phyloP scores from a whole-genome alignment of 2,113 vertebrate species.

The Gyps fulvus region DNA sequence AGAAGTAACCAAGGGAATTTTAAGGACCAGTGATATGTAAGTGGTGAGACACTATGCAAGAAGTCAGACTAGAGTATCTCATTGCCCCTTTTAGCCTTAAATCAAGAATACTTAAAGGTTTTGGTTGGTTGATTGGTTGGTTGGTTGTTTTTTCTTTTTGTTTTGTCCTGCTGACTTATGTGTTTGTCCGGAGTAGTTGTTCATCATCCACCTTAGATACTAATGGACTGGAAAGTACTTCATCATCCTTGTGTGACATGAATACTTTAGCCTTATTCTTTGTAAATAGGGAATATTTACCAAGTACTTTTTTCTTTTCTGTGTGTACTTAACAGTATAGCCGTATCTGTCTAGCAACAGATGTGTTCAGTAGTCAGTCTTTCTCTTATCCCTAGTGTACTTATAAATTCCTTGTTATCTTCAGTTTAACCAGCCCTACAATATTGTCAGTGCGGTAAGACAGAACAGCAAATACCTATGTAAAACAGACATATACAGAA shows the following conservation, averaged over 20 bases:
- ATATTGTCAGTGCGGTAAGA: not conserved
- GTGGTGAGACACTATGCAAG: not conserved
- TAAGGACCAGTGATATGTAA: not conserved
- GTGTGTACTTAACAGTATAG: not conserved
- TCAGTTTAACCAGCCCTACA: not conserved
- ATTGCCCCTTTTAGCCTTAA: not conserved
- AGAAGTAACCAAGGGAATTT: not conserved
- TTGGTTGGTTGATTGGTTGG: fast-evolving
- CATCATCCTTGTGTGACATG: not conserved
- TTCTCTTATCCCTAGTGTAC: not conserved
- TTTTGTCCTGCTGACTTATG: not conserved
- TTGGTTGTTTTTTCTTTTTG: not conserved
- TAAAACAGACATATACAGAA: not conserved
- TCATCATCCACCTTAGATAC: not conserved
- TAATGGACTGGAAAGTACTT: not conserved
- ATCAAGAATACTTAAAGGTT: not conserved
- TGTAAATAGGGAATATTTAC: not conserved
- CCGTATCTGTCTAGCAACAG: not conserved
- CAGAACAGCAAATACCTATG: not conserved
- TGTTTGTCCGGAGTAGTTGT: not conserved
- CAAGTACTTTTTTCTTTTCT: not conserved
- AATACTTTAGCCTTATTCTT: not conserved
- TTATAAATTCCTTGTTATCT: not conserved
- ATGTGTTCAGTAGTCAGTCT: not conserved
- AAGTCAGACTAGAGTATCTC: not conserved